These are phyloP conservation scores for Trichosurus vulpecula DNA, from an alignment of 2,797 vertebrate genomes.

Conservation along the genomic window DNA sequence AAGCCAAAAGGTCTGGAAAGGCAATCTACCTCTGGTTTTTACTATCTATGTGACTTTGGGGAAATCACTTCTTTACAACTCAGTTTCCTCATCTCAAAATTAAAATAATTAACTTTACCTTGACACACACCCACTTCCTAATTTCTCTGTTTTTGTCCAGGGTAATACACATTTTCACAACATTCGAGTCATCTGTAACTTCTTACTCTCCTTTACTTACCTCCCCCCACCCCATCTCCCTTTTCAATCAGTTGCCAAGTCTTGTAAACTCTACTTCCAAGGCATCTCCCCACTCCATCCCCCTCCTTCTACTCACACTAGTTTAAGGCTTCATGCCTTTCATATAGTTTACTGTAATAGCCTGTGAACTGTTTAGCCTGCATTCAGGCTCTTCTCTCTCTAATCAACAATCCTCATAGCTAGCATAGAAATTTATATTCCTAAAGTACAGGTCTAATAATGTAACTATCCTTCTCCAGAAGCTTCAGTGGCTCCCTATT, in stretches of 20 bases:
- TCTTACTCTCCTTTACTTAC: background rate
- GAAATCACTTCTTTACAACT: background rate
- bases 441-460: background rate
- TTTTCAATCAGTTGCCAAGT: background rate
- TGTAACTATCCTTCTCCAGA: background rate
- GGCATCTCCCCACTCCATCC: background rate
- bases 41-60: background rate
- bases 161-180: background rate
- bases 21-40: background rate
- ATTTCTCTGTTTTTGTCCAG: background rate
- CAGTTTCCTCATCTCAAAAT: background rate
- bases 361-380: background rate
- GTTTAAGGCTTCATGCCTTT: background rate
- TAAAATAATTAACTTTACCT: background rate
- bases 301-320: background rate
- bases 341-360: background rate
- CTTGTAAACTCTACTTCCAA: background rate
- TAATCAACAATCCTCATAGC: background rate
- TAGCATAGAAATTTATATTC: background rate
- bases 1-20: background rate
- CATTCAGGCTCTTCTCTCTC: background rate
- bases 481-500: background rate
- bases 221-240: no score
- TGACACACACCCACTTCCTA: background rate
- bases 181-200: background rate